Conservation (phyloP, 2,113 vertebrate species). For the Epinephelus fuscoguttatus region DNA sequence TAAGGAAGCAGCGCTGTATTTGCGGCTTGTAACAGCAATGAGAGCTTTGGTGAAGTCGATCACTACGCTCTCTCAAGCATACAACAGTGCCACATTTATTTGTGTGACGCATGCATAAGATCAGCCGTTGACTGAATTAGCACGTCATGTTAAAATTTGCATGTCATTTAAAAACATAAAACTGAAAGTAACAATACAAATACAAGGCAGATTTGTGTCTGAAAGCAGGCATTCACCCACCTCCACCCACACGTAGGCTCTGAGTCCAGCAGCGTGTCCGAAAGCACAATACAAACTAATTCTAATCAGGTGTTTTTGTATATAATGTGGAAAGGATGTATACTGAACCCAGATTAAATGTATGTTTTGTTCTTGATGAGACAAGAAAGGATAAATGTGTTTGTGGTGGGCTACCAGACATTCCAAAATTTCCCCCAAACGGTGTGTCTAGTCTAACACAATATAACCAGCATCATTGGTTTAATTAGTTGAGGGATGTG, state of each 20-base stretch:
- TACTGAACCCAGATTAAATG: no score
- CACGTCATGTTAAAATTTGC: background rate
- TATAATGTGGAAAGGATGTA: background rate
- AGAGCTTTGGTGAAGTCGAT: conserved; percentile 19
- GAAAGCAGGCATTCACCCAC: no score
- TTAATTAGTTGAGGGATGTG: no score
- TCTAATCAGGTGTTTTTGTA: no score
- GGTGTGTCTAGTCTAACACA: no score
- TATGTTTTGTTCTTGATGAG: no score
- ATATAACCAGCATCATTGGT: no score
- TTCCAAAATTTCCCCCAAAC: no score
- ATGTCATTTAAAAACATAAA: background rate
- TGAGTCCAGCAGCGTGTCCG: no score
- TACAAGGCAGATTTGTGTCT: background rate
- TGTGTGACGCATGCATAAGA: background rate
- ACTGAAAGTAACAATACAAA: background rate
- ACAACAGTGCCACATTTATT: conserved; percentile 10
- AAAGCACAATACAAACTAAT: background rate
- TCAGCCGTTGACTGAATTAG: conserved; percentile 7
- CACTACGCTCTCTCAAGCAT: background rate
- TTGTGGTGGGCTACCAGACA: no score
- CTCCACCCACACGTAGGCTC: background rate
- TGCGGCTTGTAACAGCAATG: conserved; percentile 1
- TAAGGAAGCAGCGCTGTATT: background rate
- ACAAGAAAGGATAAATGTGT: no score